Evolutionary conservation across 2,113 vertebrate species (phyloP).

Genomic region (Merops nubicus): DNA sequence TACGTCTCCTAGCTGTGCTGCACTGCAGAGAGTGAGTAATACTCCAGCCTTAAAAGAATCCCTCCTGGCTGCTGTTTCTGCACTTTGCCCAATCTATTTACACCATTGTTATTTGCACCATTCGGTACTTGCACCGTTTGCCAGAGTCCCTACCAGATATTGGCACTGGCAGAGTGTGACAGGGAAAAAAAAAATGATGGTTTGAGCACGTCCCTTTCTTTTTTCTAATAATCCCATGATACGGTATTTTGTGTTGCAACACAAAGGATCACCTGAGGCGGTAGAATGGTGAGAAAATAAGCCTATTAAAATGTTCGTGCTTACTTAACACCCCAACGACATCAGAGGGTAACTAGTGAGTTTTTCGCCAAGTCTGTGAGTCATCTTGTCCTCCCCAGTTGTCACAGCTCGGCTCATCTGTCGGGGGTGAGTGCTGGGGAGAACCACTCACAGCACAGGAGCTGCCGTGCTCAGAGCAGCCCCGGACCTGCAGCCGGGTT

Average conservation of each 20-base stretch:
- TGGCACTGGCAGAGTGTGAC: background rate
- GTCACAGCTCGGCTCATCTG: background rate
- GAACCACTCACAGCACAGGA: background rate
- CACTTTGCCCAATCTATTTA: background rate
- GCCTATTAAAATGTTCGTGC: background rate
- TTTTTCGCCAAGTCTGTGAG: slow-evolving; percentile 28
- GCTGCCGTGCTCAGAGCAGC: background rate
- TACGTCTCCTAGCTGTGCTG: background rate
- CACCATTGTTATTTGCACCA: background rate
- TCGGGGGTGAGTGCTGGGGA: rapidly evolving
- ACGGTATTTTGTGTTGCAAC: slow-evolving; percentile 17
- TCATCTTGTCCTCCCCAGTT: background rate
- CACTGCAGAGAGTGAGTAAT: background rate
- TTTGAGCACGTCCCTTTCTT: background rate
- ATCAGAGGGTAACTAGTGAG: background rate
- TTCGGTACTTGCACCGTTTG: background rate
- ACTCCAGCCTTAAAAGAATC: background rate
- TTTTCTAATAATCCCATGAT: background rate
- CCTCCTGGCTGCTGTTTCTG: background rate
- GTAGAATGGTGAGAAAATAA: slow-evolving; percentile 57
- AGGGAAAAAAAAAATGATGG: background rate
- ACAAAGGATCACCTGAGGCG: slow-evolving; percentile 54
- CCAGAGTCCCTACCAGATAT: background rate
- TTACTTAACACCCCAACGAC: slow-evolving; percentile 4
- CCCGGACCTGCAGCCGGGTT: rapidly evolving